phyloP scores from a whole-genome alignment of 2,113 vertebrate species.

The Meriones unguiculatus region DNA sequence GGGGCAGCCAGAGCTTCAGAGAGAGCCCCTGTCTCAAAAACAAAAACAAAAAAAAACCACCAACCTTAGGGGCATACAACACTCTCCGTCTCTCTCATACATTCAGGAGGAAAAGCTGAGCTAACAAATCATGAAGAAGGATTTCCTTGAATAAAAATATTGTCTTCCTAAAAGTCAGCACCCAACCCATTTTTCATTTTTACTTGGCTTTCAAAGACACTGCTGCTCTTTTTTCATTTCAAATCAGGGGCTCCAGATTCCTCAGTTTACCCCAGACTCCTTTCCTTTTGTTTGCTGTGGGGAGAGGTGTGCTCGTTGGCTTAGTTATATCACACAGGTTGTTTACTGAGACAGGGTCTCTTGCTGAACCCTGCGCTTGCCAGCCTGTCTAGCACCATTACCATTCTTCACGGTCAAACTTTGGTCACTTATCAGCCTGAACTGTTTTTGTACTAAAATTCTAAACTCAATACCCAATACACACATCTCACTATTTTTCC shows the following conservation, averaged over 20 bases:
- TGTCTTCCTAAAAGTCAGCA: not conserved
- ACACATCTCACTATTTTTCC: not conserved
- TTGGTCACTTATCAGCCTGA: not conserved
- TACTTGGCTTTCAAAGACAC: not conserved
- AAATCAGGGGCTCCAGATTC: not conserved
- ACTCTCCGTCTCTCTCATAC: not conserved
- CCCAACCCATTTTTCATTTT: not conserved
- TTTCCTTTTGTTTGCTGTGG: not conserved
- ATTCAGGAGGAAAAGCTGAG: not conserved
- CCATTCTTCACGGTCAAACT: not conserved
- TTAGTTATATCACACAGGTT: not conserved
- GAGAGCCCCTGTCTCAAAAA: not conserved
- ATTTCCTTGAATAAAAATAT: not conserved
- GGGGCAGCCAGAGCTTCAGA: not conserved
- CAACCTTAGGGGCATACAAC: not conserved
- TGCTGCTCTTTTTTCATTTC: not conserved
- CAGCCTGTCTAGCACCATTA: not conserved
- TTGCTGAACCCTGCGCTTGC: not conserved
- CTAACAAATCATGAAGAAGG: not conserved
- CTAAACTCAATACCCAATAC: constrained; percentile 6
- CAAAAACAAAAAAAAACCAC: not conserved
- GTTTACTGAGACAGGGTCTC: not conserved
- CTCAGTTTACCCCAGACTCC: not conserved
- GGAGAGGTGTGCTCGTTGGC: no score
- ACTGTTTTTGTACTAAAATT: constrained; percentile 1